Base-by-base conservation (phyloP, 2,797 vertebrate genomes). In the Alauda arvensis region DNA sequence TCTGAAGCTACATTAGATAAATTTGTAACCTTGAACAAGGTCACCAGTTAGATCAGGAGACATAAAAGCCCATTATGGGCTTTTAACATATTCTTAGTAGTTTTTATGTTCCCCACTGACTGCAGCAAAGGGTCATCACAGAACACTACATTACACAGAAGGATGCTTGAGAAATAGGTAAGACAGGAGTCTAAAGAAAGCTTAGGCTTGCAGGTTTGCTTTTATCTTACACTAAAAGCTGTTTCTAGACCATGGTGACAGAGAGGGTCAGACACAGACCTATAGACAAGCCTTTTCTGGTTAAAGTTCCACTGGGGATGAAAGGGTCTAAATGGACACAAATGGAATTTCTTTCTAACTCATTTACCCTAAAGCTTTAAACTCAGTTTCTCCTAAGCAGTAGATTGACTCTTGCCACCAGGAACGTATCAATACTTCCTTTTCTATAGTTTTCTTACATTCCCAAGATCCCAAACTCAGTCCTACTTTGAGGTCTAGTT, bases 171-270 rank as follows among this genome's bases (percentile, higher is more conserved):
- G 24, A 46, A 85, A 34, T 23, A 55, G 10, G 4, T 19, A n/a
- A 24, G 37, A 39, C 7, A 55, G 23, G 5, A 13, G 1, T 68
- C 34, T 46, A 63, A 51, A 52, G 11, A 25, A 83, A 39, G 6
- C 5, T 79, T 46, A 33, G 7, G 10, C 42, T 34, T 52, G 18
- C 33, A 61, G 14, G 6, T 66, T 59, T 85, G 15, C 2, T 46
- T 77, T 57, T 12, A 49, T 66, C 13, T 83, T 52, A 34, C 5
- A 9, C 8, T 66, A 24, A 74, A 34, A 70, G 4, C 14, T 24
- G 12, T n/a, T 65, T 18, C 16, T 39, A 65, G 33, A 69, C 8
- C 24, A 12, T 0, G 0, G 8, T 45, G 53, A 53, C 6, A 20
- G 43, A 56, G 3, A 0, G 1, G 0, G 4, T 68, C 28, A 72